Base-by-base conservation (phyloP, 2,113 vertebrate species). In the Dryoscopus gambensis region DNA sequence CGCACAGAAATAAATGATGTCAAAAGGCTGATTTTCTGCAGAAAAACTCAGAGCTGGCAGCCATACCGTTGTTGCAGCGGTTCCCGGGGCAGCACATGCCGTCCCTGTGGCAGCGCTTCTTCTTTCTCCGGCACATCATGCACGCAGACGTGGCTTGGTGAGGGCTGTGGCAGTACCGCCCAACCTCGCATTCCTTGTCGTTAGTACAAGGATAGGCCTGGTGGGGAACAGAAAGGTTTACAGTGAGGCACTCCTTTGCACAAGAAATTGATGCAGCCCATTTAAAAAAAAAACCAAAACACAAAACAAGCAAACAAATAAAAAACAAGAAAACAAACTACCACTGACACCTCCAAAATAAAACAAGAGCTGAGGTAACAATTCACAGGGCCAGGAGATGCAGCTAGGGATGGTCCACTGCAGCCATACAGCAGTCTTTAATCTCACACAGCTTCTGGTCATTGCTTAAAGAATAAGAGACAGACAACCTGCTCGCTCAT, bases 41-140 rank as follows among this genome's bases (percentile, higher is more conserved):
- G 44, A 2, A 13, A 28, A 22, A 14, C 10, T 23, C 69, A 15
- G 64, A 33, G 77, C 56, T 9, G 19, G 21, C 17, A 33, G 50
- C 60, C 1, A 6, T 98, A 99, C 99, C 99, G 13, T 99, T 99
- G 82, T 98, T 99, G 97, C 99, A 99, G 96, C 98, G 99, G 97
- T 99, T 99, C 40, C 99, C 99, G 0, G 98, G 98, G 95, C 99
- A 99, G 86, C 99, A 99, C 99, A 99, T 99, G 96, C 98, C 98
- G 4, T 99, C 99, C 96, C 99, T 97, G 42, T 99, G 98, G 94
- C 99, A 99, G 19, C 99, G 99, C 91, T 98, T 99, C 98, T 99
- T 99, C 97, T 98, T 99, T 87, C 99, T 96, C 56, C 99, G 98
- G 88, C 99, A 99, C 88, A 98, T 92, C 97, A 99, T 98, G 97